Evolutionary conservation across 2,113 vertebrate species (phyloP).

Genomic region (Zosterops lateralis): DNA sequence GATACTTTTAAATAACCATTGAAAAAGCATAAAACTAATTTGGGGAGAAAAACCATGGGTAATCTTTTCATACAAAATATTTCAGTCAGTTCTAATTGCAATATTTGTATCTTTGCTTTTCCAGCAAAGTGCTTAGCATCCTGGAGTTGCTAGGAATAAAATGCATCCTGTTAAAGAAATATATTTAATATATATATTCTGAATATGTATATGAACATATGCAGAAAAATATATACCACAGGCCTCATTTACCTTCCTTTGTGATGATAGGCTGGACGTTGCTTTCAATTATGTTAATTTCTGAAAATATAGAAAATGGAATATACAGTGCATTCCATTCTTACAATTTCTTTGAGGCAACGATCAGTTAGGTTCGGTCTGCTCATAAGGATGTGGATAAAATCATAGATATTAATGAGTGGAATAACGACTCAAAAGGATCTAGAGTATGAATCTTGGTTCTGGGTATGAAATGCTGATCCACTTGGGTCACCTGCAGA

Average conservation of each 20-base stretch:
- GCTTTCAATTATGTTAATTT: constrained; percentile 81
- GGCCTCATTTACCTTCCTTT: constrained; percentile 75
- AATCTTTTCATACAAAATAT: neutral
- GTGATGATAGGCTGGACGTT: constrained; percentile 74
- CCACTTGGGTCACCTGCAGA: neutral
- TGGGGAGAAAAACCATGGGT: neutral
- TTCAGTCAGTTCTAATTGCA: constrained; percentile 51
- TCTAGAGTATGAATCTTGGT: neutral
- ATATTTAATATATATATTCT: constrained; percentile 30
- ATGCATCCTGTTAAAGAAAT: neutral
- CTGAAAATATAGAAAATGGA: constrained; percentile 76
- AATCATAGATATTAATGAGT: neutral
- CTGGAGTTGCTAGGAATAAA: neutral
- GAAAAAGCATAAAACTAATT: neutral
- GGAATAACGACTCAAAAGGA: neutral
- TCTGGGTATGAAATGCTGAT: neutral
- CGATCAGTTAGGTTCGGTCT: neutral
- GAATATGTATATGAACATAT: neutral
- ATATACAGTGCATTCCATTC: constrained; percentile 46
- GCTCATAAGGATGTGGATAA: neutral
- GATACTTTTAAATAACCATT: neutral
- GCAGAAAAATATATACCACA: constrained; percentile 37
- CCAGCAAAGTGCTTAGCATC: neutral
- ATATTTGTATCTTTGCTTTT: constrained; percentile 62
- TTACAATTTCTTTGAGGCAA: neutral